Evolutionary conservation across 1,140 invertebrate species (phyloP).

Genomic region (Dinoponera quadriceps): DNA sequence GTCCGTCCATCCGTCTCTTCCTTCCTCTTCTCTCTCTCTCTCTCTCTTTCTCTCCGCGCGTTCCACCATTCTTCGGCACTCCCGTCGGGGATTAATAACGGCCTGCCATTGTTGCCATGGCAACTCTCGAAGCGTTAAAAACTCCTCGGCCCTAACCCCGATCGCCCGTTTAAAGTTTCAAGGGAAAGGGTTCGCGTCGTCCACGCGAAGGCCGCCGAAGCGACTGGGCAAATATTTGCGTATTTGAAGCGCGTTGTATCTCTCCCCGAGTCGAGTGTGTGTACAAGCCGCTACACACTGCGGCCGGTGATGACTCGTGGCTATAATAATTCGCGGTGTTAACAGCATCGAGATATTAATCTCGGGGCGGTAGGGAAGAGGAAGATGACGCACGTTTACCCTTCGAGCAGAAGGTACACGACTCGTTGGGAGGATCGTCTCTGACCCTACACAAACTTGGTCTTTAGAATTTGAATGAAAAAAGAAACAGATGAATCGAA

Average conservation of each 20-base stretch:
- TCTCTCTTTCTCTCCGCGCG: slow-evolving; percentile 45
- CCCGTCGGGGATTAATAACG: slow-evolving; percentile 77
- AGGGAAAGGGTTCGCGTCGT: slow-evolving; percentile 62
- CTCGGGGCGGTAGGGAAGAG: neutral
- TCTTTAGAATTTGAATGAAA: too few relatives aligned
- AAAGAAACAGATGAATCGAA: too few relatives aligned
- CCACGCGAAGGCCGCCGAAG: slow-evolving; percentile 34
- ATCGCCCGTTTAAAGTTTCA: slow-evolving; percentile 73
- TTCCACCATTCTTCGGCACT: slow-evolving; percentile 63
- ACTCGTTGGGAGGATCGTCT: too few relatives aligned
- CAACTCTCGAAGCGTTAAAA: slow-evolving; percentile 76
- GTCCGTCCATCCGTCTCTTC: slow-evolving; percentile 56
- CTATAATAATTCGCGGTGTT: slow-evolving; percentile 26
- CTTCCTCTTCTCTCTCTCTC: slow-evolving; percentile 59
- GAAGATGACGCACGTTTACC: too few relatives aligned
- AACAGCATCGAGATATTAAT: slow-evolving; percentile 19
- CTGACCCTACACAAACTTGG: too few relatives aligned
- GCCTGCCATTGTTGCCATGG: slow-evolving; percentile 77
- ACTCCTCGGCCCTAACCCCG: slow-evolving; percentile 67
- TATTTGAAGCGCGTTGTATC: slow-evolving; percentile 11
- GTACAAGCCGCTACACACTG: neutral
- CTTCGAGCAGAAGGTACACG: too few relatives aligned
- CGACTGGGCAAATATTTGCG: slow-evolving; percentile 54
- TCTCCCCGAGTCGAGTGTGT: neutral
- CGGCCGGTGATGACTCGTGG: slow-evolving; percentile 9